These are phyloP conservation scores for Neosilurus hyrtlii DNA, from an alignment of 2,797 vertebrate genomes.

Conservation along the genomic window DNA sequence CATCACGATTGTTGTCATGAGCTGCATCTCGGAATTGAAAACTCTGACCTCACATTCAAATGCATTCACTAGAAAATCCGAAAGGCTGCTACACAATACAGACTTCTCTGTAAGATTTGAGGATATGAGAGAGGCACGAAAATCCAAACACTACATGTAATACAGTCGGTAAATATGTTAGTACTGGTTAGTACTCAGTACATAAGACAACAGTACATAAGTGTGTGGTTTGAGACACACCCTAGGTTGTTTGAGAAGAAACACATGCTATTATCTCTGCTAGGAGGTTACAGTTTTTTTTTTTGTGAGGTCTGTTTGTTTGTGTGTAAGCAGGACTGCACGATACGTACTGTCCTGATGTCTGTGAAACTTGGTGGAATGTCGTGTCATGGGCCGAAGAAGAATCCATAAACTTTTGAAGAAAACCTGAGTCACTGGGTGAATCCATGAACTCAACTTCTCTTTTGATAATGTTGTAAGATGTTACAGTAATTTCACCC, in stretches of 20 bases:
- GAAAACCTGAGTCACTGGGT: too few relatives aligned
- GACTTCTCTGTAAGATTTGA: background rate
- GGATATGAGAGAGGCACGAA: background rate
- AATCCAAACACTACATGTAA: background rate
- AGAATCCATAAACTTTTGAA: too few relatives aligned
- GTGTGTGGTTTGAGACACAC: background rate
- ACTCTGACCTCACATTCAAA: background rate
- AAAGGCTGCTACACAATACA: background rate
- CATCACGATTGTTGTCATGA: background rate
- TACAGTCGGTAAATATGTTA: background rate
- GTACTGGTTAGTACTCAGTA: background rate
- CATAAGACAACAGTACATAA: background rate
- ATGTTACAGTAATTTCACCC: too few relatives aligned
- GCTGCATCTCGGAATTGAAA: background rate
- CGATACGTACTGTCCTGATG: too few relatives aligned
- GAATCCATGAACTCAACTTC: too few relatives aligned
- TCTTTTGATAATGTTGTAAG: too few relatives aligned
- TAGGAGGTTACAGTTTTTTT: too few relatives aligned
- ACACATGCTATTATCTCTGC: too few relatives aligned
- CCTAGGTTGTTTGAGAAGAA: background rate
- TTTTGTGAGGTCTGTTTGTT: too few relatives aligned
- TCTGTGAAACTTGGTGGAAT: too few relatives aligned
- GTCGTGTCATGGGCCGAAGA: too few relatives aligned
- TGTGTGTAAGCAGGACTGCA: too few relatives aligned
- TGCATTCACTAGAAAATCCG: background rate